Conservation (phyloP, 2,888 invertebrate species). For the Cyaniris semiargus region DNA sequence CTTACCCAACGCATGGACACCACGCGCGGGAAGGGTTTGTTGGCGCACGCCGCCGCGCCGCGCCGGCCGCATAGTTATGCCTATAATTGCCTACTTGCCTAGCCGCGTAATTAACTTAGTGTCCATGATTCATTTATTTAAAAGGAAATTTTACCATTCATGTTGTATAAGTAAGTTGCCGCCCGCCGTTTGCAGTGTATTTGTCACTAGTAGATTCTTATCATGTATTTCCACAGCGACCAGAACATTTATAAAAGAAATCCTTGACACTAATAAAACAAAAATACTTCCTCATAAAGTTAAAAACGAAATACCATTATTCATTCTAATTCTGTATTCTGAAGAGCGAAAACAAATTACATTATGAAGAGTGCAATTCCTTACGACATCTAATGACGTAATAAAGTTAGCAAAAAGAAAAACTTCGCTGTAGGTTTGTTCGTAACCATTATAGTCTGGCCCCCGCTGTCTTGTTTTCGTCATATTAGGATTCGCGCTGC, state of each 20-base stretch:
- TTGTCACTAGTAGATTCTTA: neutral
- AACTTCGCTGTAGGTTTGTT: conserved; percentile 53
- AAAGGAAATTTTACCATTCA: no score
- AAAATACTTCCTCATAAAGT: neutral
- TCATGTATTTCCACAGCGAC: neutral
- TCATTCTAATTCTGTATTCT: conserved; percentile 31
- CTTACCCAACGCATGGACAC: no score
- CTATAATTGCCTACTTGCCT: no score
- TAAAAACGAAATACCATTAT: conserved; percentile 21
- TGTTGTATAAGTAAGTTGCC: no score
- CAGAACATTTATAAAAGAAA: neutral
- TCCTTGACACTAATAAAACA: neutral
- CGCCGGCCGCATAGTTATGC: no score
- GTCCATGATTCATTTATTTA: no score
- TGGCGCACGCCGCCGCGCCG: no score
- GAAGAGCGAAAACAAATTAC: conserved; percentile 57
- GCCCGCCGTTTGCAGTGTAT: no score
- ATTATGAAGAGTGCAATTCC: conserved; percentile 66
- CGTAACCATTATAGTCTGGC: conserved; percentile 58
- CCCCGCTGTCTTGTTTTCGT: conserved; percentile 48
- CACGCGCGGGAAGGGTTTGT: no score
- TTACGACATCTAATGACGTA: conserved; percentile 77
- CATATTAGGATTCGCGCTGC: conserved; percentile 35
- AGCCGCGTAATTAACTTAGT: no score
- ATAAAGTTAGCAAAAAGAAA: conserved; percentile 77